These are phyloP conservation scores for Aphelocoma californica DNA, from an alignment of 2,797 vertebrate species.

Conservation along the genomic window DNA sequence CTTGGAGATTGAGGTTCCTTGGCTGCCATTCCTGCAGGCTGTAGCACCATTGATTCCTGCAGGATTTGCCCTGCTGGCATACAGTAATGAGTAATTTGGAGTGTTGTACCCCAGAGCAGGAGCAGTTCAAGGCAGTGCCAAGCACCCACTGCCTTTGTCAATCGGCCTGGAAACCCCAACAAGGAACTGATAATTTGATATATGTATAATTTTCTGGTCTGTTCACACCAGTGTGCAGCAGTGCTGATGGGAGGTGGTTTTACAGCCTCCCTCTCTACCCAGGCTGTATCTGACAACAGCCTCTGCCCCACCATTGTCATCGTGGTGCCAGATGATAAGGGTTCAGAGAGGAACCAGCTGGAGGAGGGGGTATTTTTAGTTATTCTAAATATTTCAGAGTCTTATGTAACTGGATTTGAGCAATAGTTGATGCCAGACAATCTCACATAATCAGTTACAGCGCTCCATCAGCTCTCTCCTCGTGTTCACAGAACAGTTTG, in stretches of 20 bases:
- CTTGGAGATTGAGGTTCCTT: neutral
- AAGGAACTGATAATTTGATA: neutral
- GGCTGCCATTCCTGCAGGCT: neutral
- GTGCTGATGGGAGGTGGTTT: neutral
- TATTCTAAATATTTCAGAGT: neutral
- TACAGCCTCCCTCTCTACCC: neutral
- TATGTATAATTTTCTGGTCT: neutral
- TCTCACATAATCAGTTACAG: neutral
- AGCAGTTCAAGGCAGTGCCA: neutral
- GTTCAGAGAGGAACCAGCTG: constrained; percentile 4
- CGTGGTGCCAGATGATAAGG: neutral
- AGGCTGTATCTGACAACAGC: neutral
- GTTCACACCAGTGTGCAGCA: fast-evolving
- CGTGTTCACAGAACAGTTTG: constrained; percentile 2
- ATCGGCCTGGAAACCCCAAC: neutral
- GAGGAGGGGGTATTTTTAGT: constrained; percentile 24
- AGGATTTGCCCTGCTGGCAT: fast-evolving
- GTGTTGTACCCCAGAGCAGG: neutral
- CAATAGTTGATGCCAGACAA: constrained; percentile 12
- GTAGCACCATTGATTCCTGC: fast-evolving
- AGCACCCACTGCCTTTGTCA: neutral
- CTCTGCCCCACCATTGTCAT: neutral
- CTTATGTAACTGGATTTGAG: constrained; percentile 37
- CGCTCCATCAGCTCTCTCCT: neutral
- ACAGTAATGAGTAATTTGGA: neutral